phyloP scores from a whole-genome alignment of 2,113 vertebrate genomes.

The Leptobrachium leishanense region DNA sequence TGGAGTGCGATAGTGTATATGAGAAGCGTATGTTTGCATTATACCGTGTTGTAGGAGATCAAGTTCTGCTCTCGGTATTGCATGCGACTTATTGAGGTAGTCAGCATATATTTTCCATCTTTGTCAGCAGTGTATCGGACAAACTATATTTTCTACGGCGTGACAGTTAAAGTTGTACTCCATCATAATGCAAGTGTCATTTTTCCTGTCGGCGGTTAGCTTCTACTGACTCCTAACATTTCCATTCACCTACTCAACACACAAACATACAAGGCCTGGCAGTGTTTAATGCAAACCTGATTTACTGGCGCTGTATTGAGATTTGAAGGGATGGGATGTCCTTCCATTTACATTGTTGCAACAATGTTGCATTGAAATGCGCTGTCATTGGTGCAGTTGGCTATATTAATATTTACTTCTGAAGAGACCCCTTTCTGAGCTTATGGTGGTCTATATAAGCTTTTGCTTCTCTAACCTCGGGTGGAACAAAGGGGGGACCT shows the following conservation, averaged over 20 bases:
- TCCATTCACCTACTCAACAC: not conserved
- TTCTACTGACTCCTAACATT: slow-evolving; percentile 18
- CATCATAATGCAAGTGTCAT: slow-evolving; percentile 42
- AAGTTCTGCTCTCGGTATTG: slow-evolving; percentile 30
- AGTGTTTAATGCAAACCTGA: too few relatives aligned
- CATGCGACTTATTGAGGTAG: slow-evolving; percentile 41
- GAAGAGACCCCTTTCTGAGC: too few relatives aligned
- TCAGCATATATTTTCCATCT: slow-evolving; percentile 44
- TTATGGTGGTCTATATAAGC: too few relatives aligned
- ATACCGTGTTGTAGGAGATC: slow-evolving; percentile 27
- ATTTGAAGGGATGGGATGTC: too few relatives aligned
- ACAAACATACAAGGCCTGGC: too few relatives aligned
- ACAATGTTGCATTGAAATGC: too few relatives aligned
- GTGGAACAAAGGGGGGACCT: too few relatives aligned
- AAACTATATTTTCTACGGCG: slow-evolving; percentile 31
- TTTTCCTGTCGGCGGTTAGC: slow-evolving; percentile 32
- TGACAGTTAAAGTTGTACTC: slow-evolving; percentile 37
- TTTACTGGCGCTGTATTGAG: too few relatives aligned
- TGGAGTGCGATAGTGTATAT: slow-evolving; percentile 2
- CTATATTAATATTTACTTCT: too few relatives aligned
- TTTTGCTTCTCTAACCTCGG: too few relatives aligned
- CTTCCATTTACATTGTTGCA: too few relatives aligned
- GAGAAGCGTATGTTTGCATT: slow-evolving; percentile 38
- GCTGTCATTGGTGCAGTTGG: too few relatives aligned
- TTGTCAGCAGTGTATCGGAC: slow-evolving; percentile 43